Evolutionary conservation across 2,113 vertebrate genomes (phyloP), one percentile per base, ranked within the genome.

Genomic region (Apeltes quadracus): DNA sequence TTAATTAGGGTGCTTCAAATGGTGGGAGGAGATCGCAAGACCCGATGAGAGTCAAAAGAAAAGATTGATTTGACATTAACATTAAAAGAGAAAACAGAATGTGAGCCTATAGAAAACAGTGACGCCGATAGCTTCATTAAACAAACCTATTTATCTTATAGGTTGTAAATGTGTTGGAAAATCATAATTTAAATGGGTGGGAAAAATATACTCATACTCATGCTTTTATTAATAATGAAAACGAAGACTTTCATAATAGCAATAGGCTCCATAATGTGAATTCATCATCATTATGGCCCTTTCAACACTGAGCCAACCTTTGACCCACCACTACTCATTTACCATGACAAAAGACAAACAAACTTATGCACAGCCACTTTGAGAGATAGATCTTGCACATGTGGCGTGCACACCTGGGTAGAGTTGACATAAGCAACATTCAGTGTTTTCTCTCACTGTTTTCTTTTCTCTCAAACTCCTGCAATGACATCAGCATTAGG

Each of bases 311-410:
- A 66, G 72, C 69, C 86, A 74, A 87, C 88, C 89, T 85, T 87
- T 92, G 85, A 87, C 88, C 89, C 68, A 58, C 72, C 34, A 78
- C 75, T 20, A 84, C 88, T 92, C 89, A 85, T 88, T 91, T 91
- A 88, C 86, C 54, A 65, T 83, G 83, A 89, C 76, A 84, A 84
- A 89, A 90, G 86, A 83, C 87, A 89, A 90, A 90, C 86, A 91
- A 92, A 86, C 87, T 86, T 86, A 88, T 89, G 87, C 69, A 78
- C 69, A 71, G 63, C 6, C 48, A 74, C 85, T 88, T 86, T 87
- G 85, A 89, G 84, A 85, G 83, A 88, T 82, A 78, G 78, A 82
- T 82, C 65, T 69, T 59, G 46, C 84, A 89, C 89, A 89, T 90
- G 84, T 87, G 87, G 85, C 51, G 55, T 51, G 76, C 83, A 85